phyloP scores from a whole-genome alignment of 2,888 invertebrate genomes.

The Lepidonotus clava region DNA sequence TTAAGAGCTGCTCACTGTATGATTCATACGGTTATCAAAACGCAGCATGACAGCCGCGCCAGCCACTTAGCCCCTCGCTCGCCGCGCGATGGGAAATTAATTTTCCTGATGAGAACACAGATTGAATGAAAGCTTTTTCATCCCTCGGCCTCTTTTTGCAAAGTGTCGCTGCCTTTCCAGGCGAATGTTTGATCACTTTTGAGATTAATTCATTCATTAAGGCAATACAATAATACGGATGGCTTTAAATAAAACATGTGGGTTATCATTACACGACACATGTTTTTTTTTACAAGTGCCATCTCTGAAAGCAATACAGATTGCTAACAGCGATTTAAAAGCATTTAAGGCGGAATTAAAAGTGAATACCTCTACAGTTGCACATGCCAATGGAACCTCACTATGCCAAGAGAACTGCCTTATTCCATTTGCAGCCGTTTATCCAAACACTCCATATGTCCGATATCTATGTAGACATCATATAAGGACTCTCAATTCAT shows the following conservation, averaged over 20 bases:
- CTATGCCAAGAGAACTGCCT: background rate
- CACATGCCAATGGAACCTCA: no score
- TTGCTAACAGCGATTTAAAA: no score
- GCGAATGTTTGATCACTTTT: slow-evolving; percentile 23
- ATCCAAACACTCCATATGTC: background rate
- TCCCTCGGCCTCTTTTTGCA: background rate
- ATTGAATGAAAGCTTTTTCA: slow-evolving; percentile 37
- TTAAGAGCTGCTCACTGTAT: background rate
- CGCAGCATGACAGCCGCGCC: slow-evolving; percentile 2
- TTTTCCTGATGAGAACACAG: slow-evolving; percentile 30
- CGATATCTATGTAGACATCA: slow-evolving; percentile 1
- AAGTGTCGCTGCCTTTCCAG: background rate
- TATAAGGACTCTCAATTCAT: background rate
- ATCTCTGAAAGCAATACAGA: background rate
- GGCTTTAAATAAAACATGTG: slow-evolving; percentile 23
- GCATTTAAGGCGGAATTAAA: no score
- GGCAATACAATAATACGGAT: slow-evolving; percentile 28
- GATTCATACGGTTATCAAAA: slow-evolving; percentile 48
- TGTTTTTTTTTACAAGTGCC: background rate
- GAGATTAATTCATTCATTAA: slow-evolving; percentile 31
- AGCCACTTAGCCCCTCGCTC: slow-evolving; percentile 24
- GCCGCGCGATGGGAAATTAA: slow-evolving; percentile 43
- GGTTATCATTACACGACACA: slow-evolving; percentile 24
- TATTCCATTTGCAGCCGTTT: background rate
- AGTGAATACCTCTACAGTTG: no score